Evolutionary conservation across 2,113 vertebrate genomes (phyloP).

Genomic region (Carettochelys insculpta): DNA sequence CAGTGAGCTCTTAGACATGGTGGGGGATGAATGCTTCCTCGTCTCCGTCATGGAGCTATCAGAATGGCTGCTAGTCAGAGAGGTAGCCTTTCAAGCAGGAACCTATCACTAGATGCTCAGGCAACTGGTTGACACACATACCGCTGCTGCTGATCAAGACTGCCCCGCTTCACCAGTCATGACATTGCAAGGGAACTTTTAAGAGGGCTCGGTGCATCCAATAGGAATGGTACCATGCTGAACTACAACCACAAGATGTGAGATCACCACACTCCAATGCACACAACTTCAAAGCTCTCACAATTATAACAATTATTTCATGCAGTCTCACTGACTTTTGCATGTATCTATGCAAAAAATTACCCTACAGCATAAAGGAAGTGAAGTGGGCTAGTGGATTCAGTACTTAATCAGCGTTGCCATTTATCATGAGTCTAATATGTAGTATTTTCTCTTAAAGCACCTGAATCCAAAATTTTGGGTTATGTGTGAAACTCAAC

Average conservation of each 20-base stretch:
- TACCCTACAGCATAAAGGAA: not conserved
- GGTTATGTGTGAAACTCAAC: not conserved
- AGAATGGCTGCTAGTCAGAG: not conserved
- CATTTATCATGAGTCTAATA: not conserved
- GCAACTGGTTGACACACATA: not conserved
- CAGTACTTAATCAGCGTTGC: not conserved
- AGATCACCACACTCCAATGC: not conserved
- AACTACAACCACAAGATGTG: not conserved
- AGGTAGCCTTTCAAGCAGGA: not conserved
- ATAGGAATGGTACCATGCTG: not conserved
- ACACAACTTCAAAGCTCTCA: not conserved
- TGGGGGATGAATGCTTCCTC: not conserved
- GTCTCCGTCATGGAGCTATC: not conserved
- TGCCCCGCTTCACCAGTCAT: not conserved
- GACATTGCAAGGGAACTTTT: not conserved
- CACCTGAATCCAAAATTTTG: not conserved
- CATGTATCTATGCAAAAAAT: rapidly evolving
- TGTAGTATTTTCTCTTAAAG: not conserved
- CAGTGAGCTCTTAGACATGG: not conserved
- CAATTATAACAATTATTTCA: not conserved
- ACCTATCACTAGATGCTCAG: not conserved
- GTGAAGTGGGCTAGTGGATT: not conserved
- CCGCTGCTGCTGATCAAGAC: not conserved
- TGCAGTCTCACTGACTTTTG: not conserved
- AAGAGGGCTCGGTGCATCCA: not conserved